Evolutionary conservation across 2,888 invertebrate species (phyloP), one percentile per base, ranked within the genome.

Genomic region (Drosophila conformis): DNA sequence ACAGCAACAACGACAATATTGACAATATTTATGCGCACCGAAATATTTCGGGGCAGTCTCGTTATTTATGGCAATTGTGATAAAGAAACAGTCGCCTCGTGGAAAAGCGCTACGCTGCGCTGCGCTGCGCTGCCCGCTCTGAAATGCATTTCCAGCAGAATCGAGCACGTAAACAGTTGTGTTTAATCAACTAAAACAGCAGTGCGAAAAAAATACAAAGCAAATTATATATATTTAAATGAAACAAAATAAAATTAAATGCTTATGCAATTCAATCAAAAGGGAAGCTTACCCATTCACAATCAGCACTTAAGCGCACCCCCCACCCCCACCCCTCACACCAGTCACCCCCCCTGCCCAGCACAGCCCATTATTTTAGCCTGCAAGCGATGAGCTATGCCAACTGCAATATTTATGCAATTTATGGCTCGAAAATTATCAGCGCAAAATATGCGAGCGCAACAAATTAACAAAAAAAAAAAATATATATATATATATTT

Each of bases 181-280:
- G 73, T 83, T 83, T 86, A 83, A 83, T 88, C 83, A 88, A 83
- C 89, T 86, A 86, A 83, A 86, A 80, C 77, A 69, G 69, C 51
- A 52, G 77, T 25, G 66, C 31, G 54, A 65, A 61, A 68, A 69
- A 21, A 51, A 36, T 11, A 36, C 52, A 56, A 61, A 27, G 15
- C 5, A 21, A 33, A 38, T 11, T 35, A 25, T 15, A 2, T n/a
- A 48, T 61, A 18, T 49, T 21, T 57, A 71, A 31, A 53, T 36
- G 53, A 38, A 29, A 27, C 25, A 51, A 56, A 48, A 64, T 36
- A 48, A 25, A 64, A 49, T 38, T 15, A 54, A 66, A 65, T 61
- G 35, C 63, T 46, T 46, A 25, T 25, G 25, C 42, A 75, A 74
- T 76, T 77, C 77, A 80, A 77, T 77, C 73, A 81, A 61, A 65